Base-by-base conservation (phyloP, 2,888 invertebrate genomes). In the Uropetala carovei region DNA sequence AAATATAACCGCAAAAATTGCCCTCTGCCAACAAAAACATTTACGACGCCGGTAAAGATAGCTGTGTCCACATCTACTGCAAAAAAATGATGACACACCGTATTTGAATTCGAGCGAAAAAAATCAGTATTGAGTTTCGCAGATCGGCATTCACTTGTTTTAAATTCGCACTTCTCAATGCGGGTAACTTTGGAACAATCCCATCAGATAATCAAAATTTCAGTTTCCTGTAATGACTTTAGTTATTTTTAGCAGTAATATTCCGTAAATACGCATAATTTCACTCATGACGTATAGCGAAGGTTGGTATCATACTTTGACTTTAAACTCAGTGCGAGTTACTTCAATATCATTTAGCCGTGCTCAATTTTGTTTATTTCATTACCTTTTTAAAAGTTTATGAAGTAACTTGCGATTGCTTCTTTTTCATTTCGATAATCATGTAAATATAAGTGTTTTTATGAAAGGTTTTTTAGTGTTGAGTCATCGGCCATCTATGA, bases 91-190 rank as follows among this genome's bases (percentile, higher is more conserved):
- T 75, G 22, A 75, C 27, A 18, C 22, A 75, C 75, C 22, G 4
- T 8, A 27, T 75, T 75, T 75, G 75, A 75, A 27, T 27, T 10
- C 4, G 75, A 27, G 75, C 13, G 27, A 22, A 75, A 75, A 75
- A 75, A 43, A 43, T 43, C 43, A 43, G 43, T 43, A 43, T 43
- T 5, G 16, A 0, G 1, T 86, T 86, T 30, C 30, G 86, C 64
- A 89, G 43, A 30, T 11, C 89, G 64, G 2, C 11, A 18, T 22
- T 64, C 64, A 89, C 5, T 68, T 89, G 64, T 89, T 89, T 89
- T 30, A n/a, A 89, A 89, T 89, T 89, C 64, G 89, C 89, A 64
- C 16, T 64, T 60, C 43, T 64, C 60, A 89, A 89, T 89, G 89
- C 89, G 68, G 89, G 89, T 27, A 89, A 57, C n/a, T 27, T 30